Conservation (phyloP, 2,113 vertebrate species). For the Macrotis lagotis region DNA sequence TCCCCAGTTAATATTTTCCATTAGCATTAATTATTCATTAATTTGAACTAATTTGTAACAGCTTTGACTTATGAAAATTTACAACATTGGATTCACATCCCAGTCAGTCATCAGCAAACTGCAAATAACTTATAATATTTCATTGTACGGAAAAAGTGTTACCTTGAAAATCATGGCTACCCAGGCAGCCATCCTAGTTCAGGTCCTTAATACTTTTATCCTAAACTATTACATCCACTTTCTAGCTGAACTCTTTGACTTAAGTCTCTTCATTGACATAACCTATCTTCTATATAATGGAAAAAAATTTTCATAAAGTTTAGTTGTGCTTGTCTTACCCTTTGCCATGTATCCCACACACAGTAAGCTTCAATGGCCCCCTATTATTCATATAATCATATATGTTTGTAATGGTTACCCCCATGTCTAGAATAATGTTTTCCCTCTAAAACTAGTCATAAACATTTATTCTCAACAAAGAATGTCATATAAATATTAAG, state of each 20-base stretch:
- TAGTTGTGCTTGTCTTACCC: neutral
- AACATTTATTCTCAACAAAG: neutral
- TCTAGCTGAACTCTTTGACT: neutral
- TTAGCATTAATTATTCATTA: neutral
- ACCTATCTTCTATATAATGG: neutral
- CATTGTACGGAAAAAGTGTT: neutral
- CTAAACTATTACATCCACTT: neutral
- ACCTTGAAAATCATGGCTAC: neutral
- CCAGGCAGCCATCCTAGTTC: neutral
- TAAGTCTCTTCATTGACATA: neutral
- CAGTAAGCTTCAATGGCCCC: neutral
- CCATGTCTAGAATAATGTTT: neutral
- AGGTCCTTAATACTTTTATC: neutral
- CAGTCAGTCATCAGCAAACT: neutral
- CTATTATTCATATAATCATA: neutral
- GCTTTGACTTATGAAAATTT: conserved; percentile 4
- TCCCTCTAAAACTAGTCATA: neutral
- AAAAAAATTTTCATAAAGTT: neutral
- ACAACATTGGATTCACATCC: neutral
- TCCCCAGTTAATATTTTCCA: no score
- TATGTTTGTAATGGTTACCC: neutral
- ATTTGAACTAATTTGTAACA: neutral
- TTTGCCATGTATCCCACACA: neutral
- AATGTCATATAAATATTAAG: neutral
- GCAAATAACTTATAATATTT: neutral